Evolutionary conservation across 2,797 vertebrate species (phyloP).

Genomic region (Tolypeutes matacus): DNA sequence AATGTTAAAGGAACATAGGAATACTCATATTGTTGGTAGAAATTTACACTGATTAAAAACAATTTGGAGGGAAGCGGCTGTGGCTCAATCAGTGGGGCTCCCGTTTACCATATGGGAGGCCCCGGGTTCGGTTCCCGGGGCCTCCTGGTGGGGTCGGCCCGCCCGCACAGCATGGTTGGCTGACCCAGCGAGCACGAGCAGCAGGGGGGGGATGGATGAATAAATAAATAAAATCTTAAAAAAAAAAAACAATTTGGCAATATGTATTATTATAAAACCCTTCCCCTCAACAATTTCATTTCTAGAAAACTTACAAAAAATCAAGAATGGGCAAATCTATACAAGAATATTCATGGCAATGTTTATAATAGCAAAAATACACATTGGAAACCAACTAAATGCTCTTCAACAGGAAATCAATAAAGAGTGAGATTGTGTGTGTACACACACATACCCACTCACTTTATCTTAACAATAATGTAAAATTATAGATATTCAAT

Average conservation of each 20-base stretch:
- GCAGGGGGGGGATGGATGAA: too few species aligned
- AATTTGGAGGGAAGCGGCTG: too few species aligned
- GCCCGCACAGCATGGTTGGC: too few species aligned
- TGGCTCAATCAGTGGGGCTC: too few species aligned
- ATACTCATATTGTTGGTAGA: not conserved
- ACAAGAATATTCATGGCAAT: not conserved
- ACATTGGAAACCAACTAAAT: conserved; percentile 7
- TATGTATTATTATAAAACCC: not conserved
- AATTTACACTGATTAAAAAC: not conserved
- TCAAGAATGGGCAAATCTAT: not conserved
- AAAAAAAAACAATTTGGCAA: not conserved
- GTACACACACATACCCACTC: not conserved
- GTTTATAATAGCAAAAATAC: not conserved
- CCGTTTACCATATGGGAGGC: too few species aligned
- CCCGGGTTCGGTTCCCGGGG: too few species aligned
- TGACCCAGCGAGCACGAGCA: too few species aligned
- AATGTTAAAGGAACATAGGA: not conserved
- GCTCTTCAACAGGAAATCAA: not conserved
- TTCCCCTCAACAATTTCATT: conserved; percentile 1
- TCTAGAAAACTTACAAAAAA: conserved; percentile 37
- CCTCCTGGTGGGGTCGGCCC: too few species aligned
- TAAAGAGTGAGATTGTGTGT: not conserved
- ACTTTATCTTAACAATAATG: conserved; percentile 32
- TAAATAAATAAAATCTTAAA: too few species aligned
- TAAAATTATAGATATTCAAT: conserved; percentile 37